phyloP scores from a whole-genome alignment of 2,113 vertebrate genomes.

The Bubo bubo region DNA sequence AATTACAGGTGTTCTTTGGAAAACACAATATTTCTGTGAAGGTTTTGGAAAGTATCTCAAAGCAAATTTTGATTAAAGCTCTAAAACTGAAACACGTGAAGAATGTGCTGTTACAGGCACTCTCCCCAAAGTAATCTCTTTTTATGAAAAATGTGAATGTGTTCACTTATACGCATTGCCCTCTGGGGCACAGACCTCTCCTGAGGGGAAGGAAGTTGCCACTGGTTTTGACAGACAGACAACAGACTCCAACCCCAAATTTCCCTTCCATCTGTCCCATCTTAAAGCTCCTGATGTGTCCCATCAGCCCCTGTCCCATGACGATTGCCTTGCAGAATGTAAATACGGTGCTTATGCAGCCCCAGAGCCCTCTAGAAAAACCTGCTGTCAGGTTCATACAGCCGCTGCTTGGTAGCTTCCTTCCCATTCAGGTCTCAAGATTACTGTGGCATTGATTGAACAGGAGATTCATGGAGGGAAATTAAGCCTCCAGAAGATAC shows the following conservation, averaged over 20 bases:
- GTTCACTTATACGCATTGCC: not conserved
- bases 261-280: not conserved
- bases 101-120: not conserved
- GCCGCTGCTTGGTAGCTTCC: not conserved
- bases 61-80: conserved; percentile 32
- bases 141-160: not conserved
- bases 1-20: not conserved
- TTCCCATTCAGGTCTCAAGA: not conserved
- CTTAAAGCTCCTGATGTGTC: not conserved
- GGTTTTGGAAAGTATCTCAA: not conserved
- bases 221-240: not conserved
- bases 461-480: conserved; percentile 39
- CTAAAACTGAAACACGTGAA: not conserved
- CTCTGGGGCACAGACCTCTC: not conserved
- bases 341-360: rapidly evolving
- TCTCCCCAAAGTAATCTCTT: not conserved
- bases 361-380: not conserved
- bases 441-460: conserved; percentile 28
- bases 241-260: not conserved
- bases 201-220: not conserved
- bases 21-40: not conserved
- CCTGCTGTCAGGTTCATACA: not conserved
- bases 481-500: conserved; percentile 62
- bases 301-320: not conserved
- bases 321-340: not conserved